A percentile compares a stretch with the other conserved stretches of the same genome.
These are phyloP conservation scores for Mus spretus DNA, from an alignment of 2,797 vertebrate species.

Conservation along the genomic window DNA sequence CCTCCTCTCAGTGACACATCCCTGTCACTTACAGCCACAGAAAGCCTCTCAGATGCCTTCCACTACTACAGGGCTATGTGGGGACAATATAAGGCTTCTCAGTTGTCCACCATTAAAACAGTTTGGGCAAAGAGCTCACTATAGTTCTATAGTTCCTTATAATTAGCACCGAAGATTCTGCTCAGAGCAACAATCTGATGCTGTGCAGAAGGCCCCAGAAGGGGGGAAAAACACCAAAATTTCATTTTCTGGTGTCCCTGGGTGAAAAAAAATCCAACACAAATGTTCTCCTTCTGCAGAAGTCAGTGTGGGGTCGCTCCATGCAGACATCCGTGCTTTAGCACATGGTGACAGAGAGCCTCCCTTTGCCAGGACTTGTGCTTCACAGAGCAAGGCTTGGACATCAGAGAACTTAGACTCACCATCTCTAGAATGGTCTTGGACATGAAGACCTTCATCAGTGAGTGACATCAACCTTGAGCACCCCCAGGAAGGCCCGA, in stretches of 20 bases:
- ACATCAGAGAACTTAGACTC: not conserved
- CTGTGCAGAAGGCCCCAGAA: not conserved
- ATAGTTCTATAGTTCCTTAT: not conserved
- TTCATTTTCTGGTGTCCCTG: not conserved
- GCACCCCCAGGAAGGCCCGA: not conserved
- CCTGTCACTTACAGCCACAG: not conserved
- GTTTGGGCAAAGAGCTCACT: not conserved
- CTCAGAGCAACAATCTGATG: not conserved
- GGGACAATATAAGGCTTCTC: not conserved
- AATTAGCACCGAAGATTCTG: not conserved
- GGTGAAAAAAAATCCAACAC: not conserved
- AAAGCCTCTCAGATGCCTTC: not conserved
- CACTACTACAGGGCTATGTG: not conserved
- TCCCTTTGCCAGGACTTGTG: not conserved
- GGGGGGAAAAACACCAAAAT: not conserved
- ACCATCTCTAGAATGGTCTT: not conserved
- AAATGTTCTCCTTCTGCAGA: not conserved
- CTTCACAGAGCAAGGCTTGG: not conserved
- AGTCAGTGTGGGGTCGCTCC: not conserved
- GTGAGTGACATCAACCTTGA: not conserved
- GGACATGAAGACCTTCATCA: not conserved
- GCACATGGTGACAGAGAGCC: not conserved
- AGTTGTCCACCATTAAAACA: not conserved
- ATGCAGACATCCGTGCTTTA: not conserved
- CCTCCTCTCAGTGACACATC: not conserved